Percentiles rank a stretch among this genome's conserved stretches.
Conservation (phyloP, 2,797 vertebrate species). For the Rhinichthys osculus region DNA sequence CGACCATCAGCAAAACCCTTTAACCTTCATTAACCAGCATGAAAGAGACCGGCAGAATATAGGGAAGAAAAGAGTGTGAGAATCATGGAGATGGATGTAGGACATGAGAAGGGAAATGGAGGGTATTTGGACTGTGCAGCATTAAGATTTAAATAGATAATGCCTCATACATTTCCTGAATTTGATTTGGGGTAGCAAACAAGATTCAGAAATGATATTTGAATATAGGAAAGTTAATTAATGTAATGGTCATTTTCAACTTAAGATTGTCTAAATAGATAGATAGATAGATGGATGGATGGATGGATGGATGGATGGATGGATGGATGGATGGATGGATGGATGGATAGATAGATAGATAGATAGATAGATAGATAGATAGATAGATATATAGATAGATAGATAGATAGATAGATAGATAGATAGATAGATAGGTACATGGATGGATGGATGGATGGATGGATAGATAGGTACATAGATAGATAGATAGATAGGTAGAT, state of each 20-base stretch:
- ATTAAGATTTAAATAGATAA: conserved; percentile 5
- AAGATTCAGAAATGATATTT: background rate
- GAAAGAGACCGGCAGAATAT: conserved; percentile 23
- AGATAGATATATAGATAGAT: background rate
- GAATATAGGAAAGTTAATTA: background rate
- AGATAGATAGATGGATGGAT: rapidly evolving
- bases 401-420: rapidly evolving
- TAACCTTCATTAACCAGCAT: conserved; percentile 26
- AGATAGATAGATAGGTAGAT: rapidly evolving
- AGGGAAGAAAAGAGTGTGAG: conserved; percentile 11
- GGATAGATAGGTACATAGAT: rapidly evolving
- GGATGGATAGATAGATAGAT: background rate
- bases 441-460: background rate
- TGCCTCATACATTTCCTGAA: background rate
- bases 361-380: rapidly evolving
- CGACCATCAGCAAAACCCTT: background rate
- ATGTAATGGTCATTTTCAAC: too few relatives aligned
- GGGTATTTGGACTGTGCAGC: background rate
- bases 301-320: background rate
- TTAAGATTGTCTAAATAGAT: background rate
- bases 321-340: rapidly evolving
- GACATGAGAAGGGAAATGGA: conserved; percentile 3
- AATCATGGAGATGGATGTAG: conserved; percentile 9
- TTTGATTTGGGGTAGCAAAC: background rate
- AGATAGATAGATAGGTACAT: rapidly evolving